Conservation (phyloP, 2,888 invertebrate species). For the Ceraclea dissimilis region DNA sequence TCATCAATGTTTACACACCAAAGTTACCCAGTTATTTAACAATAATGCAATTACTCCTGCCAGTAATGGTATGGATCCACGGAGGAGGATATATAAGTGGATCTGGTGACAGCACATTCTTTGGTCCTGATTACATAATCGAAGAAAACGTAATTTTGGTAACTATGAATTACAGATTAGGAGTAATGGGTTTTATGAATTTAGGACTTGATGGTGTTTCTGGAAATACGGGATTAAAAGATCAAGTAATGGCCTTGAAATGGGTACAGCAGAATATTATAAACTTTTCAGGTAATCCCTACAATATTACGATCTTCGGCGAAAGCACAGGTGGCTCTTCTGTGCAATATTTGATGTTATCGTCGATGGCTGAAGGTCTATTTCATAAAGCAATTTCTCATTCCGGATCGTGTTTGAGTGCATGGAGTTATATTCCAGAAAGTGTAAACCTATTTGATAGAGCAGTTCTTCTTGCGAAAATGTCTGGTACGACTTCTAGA, state of each 20-base stretch:
- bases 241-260: conserved; percentile 46
- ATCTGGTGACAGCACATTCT: conserved; percentile 15
- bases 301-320: conserved; percentile 47
- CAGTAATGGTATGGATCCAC: conserved; percentile 24
- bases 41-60: conserved; percentile 3
- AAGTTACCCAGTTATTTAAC: conserved; percentile 4
- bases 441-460: conserved; percentile 31
- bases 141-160: conserved; percentile 18
- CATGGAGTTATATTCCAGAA: conserved; percentile 38
- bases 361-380: conserved; percentile 41
- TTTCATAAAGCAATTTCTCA: conserved; percentile 49
- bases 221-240: conserved; percentile 31
- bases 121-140: conserved; percentile 20
- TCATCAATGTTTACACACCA: conserved; percentile 67
- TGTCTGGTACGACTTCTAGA: conserved; percentile 31
- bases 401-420: conserved; percentile 45
- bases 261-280: conserved; percentile 46
- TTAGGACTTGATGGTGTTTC: conserved; percentile 18
- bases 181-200: conserved; percentile 21
- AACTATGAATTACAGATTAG: conserved; percentile 23
- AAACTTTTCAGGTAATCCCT: conserved; percentile 43
- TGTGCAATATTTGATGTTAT: conserved; percentile 40
- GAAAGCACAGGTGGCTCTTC: conserved; percentile 47
- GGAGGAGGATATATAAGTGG: conserved; percentile 22
- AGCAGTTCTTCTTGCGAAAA: conserved; percentile 33